Percentiles rank a stretch among this genome's conserved stretches.
These are phyloP conservation scores for Phyllotis vaccarum DNA, from an alignment of 2,797 vertebrate genomes.

Conservation along the genomic window DNA sequence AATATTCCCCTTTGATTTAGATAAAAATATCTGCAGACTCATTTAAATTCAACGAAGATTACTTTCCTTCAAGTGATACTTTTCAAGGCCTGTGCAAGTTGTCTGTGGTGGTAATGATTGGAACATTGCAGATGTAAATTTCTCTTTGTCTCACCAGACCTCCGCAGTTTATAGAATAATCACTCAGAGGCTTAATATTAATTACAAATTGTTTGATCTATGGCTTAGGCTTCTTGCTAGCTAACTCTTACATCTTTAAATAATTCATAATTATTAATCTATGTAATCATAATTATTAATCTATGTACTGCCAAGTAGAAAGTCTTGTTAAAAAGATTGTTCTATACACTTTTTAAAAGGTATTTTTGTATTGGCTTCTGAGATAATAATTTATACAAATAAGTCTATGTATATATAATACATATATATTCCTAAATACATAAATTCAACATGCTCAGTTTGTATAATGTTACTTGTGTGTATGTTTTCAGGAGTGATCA, in stretches of 20 bases:
- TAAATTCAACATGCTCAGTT: not conserved
- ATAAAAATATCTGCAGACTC: not conserved
- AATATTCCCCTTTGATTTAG: not conserved
- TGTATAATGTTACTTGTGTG: not conserved
- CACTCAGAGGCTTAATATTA: too few relatives aligned
- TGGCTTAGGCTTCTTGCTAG: too few relatives aligned
- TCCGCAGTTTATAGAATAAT: too few relatives aligned
- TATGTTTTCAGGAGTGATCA: not conserved
- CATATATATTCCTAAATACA: not conserved
- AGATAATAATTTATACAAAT: not conserved
- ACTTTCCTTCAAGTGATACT: not conserved
- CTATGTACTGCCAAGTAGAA: too few relatives aligned
- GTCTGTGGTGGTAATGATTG: not conserved
- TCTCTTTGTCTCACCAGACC: too few relatives aligned
- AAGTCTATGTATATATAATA: too few relatives aligned
- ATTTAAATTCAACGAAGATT: not conserved
- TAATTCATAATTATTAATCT: too few relatives aligned
- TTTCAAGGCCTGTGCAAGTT: not conserved
- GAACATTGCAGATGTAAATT: too few relatives aligned
- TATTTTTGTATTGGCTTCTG: not conserved
- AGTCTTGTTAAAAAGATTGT: not conserved
- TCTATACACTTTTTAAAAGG: not conserved
- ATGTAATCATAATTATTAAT: too few relatives aligned
- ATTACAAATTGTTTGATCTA: too few relatives aligned
- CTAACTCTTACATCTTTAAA: too few relatives aligned